Evolutionary conservation across 2,888 invertebrate species (phyloP), one percentile per base, ranked within the genome.

Genomic region (Orthosia gothica): DNA sequence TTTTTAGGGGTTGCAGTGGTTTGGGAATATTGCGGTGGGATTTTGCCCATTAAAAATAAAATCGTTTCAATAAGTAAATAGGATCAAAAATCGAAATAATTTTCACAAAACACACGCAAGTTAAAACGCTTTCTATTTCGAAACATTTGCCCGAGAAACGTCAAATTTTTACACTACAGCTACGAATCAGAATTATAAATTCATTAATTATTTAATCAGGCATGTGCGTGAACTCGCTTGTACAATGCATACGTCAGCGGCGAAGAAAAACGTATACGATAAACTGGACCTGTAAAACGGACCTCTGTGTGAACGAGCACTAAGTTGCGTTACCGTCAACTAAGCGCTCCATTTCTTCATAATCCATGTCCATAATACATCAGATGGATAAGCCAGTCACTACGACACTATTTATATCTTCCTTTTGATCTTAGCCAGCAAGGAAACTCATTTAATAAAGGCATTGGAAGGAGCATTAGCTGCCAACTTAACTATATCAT

Each of bases 361-460:
- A 65, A 13, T 69, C 54, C 13, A 13, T 63, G 54, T 13, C 20
- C 13, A 45, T 55, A 50, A 49, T 23, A 77, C 54, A n/a, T 69
- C 54, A 66, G 61, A 67, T 26, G 23, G 62, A 81, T 81, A 76
- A 76, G 18, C 71, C 26, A 61, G 66, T 57, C 64, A 52, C 55
- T 40, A 50, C 55, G 54, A 67, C 55, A 67, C 40, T 76, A n/a
- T n/a, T 64, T 55, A 81, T 59, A 63, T 70, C 26, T 69, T 23
- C 50, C 20, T 67, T 70, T 76, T 70, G 58, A 76, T 50, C 55
- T 20, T 58, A 79, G 64, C 67, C 59, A 64, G 54, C 55, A 59
- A 59, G 55, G 26, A 70, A 64, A 71, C 50, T 63, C 59, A 64
- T 79, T 70, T 66, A 75, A 69, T 81, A 52, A 58, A 70, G 63